Evolutionary conservation across 64 coral and sea anemone species (phyloP).

Genomic region (Actinia tenebrosa): DNA sequence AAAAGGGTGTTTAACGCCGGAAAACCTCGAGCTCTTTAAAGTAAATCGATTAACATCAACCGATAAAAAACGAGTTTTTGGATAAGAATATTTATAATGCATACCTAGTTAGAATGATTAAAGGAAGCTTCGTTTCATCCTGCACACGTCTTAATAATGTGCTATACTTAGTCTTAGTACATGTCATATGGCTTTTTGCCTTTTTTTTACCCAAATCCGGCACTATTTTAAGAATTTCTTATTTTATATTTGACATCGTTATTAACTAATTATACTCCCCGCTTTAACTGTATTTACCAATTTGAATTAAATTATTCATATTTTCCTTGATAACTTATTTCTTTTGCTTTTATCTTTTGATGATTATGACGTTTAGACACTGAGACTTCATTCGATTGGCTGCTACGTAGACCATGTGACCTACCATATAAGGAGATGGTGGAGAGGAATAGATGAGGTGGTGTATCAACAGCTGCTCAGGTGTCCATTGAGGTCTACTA

Average conservation of each 20-base stretch:
- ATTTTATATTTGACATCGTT: too few species aligned
- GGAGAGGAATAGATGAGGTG: not conserved
- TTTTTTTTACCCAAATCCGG: not conserved
- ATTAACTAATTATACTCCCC: not conserved
- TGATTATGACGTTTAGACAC: not conserved
- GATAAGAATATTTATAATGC: not conserved
- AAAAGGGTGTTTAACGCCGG: not conserved
- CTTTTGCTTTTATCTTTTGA: not conserved
- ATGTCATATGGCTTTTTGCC: not conserved
- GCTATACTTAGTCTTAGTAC: not conserved
- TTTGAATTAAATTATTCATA: not conserved
- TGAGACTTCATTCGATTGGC: not conserved
- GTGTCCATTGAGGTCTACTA: not conserved
- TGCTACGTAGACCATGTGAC: not conserved
- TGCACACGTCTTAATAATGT: too few species aligned
- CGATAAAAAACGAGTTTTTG: not conserved
- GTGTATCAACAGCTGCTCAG: not conserved
- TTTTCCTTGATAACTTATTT: not conserved
- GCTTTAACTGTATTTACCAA: not conserved
- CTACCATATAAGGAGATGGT: not conserved
- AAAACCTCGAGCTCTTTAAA: not conserved
- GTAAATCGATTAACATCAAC: not conserved
- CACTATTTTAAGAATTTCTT: too few species aligned
- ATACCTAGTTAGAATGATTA: too few species aligned
- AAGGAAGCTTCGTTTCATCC: too few species aligned